Evolutionary conservation across 2,888 invertebrate genomes (phyloP).

Genomic region (Chaetoderma sp.): DNA sequence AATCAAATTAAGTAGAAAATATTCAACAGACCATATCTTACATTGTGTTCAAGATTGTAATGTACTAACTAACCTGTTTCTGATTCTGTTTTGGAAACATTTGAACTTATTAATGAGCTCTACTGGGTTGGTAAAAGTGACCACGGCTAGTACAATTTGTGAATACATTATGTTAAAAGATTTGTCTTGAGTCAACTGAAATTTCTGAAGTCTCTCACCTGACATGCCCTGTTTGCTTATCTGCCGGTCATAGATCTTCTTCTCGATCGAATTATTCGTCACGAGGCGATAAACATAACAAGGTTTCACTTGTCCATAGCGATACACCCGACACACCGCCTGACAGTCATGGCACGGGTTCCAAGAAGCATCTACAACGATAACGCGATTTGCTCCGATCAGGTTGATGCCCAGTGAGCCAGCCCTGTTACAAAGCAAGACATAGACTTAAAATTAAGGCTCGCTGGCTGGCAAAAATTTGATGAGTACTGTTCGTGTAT

Average conservation of each 20-base stretch:
- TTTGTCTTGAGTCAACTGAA: no score
- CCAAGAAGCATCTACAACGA: slow-evolving; percentile 98
- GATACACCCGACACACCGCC: slow-evolving; percentile 95
- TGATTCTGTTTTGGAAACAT: no score
- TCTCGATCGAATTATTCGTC: slow-evolving; percentile 96
- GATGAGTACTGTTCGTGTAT: no score
- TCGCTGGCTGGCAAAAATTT: background rate
- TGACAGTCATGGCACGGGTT: slow-evolving; percentile 94
- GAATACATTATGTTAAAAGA: no score
- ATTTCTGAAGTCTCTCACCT: slow-evolving; percentile 54
- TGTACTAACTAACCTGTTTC: no score
- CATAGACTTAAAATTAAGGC: background rate
- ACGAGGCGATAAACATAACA: slow-evolving; percentile 97
- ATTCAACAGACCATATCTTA: no score
- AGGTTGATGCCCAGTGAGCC: slow-evolving; percentile 97
- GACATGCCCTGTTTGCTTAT: slow-evolving; percentile 99
- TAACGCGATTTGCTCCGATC: slow-evolving; percentile 96
- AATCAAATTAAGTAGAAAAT: no score
- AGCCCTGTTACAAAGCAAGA: slow-evolving; percentile 75
- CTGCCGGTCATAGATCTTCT: slow-evolving; percentile 98
- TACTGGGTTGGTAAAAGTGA: no score
- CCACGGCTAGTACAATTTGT: no score
- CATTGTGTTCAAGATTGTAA: no score
- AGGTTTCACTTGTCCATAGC: slow-evolving; percentile 93
- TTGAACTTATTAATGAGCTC: no score